Base-by-base conservation (phyloP, 1,140 invertebrate genomes). In the Drosophila sulfurigaster region DNA sequence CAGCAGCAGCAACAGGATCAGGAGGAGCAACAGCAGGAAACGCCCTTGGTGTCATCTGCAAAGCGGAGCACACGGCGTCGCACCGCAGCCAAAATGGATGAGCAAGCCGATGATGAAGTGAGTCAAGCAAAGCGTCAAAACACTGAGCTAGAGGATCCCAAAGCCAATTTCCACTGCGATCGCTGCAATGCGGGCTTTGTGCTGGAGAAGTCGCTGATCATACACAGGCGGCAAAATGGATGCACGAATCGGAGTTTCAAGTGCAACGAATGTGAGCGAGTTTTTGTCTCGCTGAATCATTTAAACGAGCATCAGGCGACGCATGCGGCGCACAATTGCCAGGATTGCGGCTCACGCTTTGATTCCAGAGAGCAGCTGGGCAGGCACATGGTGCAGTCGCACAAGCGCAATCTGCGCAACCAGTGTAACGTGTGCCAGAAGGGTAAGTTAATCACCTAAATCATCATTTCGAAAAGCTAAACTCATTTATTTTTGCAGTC, bases 361-460 rank as follows among this genome's bases (percentile, higher is more conserved):
- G 82, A 91, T 10, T 91, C 91, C 1, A 90, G 83, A 54, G 92
- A 93, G 16, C 87, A 93, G 69, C 77, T 93, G 16, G 87, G 91
- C 49, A 77, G 90, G 38, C 93, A 93, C 60, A 90, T 91, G 68
- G 93, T 81, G 69, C 93, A 78, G 82, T 88, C 92, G 8, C 94
- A 95, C 75, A 93, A 93, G 64, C 89, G 93, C 0, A 93, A 93
- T 48, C 93, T 94, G 28, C 94, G 94, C 35, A 94, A 95, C 78
- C 92, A 93, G 16, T 95, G 95, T 80, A 88, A 92, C 5, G 82
- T 94, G 8, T 95, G 95, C 72, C 93, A 93, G 41, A 95, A 95
- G 81, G 92, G 92, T 93, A 78, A 70, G 74, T 38, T 13, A 3
- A 13, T 8, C n/a, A 16, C 6, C 41, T 5, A 7, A 13, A 32